phyloP scores from a whole-genome alignment of 2,888 invertebrate species.

The Eristalis pertinax region DNA sequence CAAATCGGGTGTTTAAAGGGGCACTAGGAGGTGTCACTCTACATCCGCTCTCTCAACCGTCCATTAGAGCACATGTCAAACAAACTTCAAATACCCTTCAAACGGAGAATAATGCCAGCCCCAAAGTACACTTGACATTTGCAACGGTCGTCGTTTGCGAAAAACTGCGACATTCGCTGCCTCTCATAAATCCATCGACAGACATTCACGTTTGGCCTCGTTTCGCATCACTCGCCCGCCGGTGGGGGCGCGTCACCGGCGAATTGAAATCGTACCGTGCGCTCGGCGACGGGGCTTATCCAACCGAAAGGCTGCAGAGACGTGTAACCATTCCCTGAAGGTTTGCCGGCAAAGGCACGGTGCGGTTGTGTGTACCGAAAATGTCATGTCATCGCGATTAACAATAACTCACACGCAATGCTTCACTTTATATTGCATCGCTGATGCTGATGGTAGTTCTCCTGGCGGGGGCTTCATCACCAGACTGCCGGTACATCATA shows the following conservation, averaged over 20 bases:
- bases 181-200: conserved; percentile 49
- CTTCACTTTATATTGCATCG: conserved; percentile 70
- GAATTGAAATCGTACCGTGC: background rate
- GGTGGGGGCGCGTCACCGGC: background rate
- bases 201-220: conserved; percentile 19
- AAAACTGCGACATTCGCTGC: background rate
- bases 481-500: conserved; percentile 34
- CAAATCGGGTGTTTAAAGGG: too few relatives aligned
- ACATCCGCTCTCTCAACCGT: too few relatives aligned
- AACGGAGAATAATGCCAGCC: background rate
- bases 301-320: conserved; percentile 19
- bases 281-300: background rate
- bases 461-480: conserved; percentile 22
- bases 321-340: conserved; percentile 3
- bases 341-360: conserved; percentile 1
- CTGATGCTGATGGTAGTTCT: conserved; percentile 60
- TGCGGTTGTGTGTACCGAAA: conserved; percentile 49
- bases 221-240: conserved; percentile 1
- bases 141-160: background rate
- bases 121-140: conserved; percentile 23
- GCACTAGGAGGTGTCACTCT: too few relatives aligned
- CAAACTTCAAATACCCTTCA: conserved; percentile 16
- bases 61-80: background rate
- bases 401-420: conserved; percentile 72
- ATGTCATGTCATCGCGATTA: conserved; percentile 70